Conservation (phyloP, 2,888 invertebrate genomes). For the Xanthia icteritia region DNA sequence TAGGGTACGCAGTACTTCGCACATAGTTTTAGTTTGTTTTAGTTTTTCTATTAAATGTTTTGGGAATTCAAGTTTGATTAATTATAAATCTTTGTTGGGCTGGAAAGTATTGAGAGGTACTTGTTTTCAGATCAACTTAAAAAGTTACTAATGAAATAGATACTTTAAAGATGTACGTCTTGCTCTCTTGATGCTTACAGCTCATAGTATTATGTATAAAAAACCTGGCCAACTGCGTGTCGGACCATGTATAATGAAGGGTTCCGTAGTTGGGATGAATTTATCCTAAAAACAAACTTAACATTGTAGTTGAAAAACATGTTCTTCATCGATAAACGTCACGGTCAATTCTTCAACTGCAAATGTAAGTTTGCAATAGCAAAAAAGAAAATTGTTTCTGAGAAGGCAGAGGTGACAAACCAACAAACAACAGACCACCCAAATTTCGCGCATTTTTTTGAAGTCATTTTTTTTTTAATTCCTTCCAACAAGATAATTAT, state of each 20-base stretch:
- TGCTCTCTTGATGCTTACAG: background rate
- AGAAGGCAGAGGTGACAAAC: no score
- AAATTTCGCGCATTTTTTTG: background rate
- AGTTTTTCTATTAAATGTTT: background rate
- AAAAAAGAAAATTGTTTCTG: no score
- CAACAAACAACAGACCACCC: no score
- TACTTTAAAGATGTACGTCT: background rate
- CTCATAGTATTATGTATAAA: background rate
- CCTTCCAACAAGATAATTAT: background rate
- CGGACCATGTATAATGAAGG: no score
- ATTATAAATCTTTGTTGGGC: background rate
- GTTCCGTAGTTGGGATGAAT: no score
- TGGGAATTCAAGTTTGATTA: background rate
- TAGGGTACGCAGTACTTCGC: background rate
- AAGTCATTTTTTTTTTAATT: background rate
- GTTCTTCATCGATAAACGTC: no score
- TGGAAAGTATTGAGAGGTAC: background rate
- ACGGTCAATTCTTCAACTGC: no score
- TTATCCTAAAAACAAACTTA: no score
- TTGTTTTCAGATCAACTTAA: background rate
- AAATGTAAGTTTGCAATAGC: no score
- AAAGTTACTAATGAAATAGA: background rate
- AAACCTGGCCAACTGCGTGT: background rate
- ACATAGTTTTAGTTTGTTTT: background rate
- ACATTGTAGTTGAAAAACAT: no score